Evolutionary conservation across 2,113 vertebrate genomes (phyloP).

Genomic region (Apodemus speciosus): DNA sequence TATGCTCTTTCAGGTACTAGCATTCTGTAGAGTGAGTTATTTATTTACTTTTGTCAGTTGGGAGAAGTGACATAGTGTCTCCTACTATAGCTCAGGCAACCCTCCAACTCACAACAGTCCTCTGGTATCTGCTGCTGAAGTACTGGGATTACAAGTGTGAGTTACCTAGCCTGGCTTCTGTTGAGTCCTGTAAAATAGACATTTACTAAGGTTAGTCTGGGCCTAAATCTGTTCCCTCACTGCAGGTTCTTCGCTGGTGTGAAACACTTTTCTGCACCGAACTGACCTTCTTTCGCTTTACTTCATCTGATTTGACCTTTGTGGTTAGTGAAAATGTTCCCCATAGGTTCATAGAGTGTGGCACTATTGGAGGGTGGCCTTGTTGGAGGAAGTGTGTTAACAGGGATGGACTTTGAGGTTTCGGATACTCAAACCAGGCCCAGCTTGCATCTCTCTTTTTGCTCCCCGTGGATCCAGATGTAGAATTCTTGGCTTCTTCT

Average conservation of each 20-base stretch:
- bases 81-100: neutral
- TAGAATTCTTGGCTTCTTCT: neutral
- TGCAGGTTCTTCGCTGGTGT: neutral
- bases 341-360: neutral
- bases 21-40: neutral
- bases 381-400: neutral
- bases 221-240: neutral
- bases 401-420: neutral
- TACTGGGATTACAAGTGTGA: neutral
- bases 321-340: neutral
- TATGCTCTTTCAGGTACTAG: neutral
- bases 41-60: neutral
- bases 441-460: neutral
- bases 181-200: neutral
- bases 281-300: neutral
- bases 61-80: neutral
- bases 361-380: neutral
- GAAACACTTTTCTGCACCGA: neutral
- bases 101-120: neutral
- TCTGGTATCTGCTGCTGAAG: neutral
- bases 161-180: neutral
- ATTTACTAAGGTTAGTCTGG: neutral
- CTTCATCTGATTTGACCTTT: neutral
- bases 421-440: neutral
- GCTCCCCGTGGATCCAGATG: neutral